Percentiles rank a stretch among this genome's conserved stretches.
Evolutionary conservation across 2,797 vertebrate species (phyloP).

Genomic region (Malurus leucopterus): DNA sequence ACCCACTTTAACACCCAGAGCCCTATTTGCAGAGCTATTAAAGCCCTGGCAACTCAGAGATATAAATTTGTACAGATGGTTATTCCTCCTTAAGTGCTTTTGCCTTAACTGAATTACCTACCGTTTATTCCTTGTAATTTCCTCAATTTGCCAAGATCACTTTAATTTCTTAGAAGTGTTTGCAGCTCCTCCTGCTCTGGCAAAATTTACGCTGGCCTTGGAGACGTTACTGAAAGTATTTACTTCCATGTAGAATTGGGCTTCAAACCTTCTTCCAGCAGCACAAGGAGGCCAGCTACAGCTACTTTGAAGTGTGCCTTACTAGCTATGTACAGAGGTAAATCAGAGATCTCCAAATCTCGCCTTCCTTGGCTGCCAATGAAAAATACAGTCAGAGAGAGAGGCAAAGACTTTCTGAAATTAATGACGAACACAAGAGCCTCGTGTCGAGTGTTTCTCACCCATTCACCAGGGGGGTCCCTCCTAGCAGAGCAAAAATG

Average conservation of each 20-base stretch:
- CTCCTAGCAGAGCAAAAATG: not conserved
- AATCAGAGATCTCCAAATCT: not conserved
- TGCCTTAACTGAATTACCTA: not conserved
- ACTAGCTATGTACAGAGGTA: not conserved
- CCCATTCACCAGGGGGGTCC: fast-evolving
- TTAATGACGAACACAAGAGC: not conserved
- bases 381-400: not conserved
- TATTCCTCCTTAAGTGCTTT: not conserved
- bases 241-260: not conserved
- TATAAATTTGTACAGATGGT: not conserved
- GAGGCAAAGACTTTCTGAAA: not conserved
- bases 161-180: not conserved
- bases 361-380: fast-evolving
- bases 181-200: not conserved
- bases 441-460: not conserved
- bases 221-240: not conserved
- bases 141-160: not conserved
- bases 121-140: not conserved
- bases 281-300: not conserved
- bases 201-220: not conserved
- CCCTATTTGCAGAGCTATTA: not conserved
- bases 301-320: not conserved
- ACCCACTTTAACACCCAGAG: not conserved
- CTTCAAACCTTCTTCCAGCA: not conserved
- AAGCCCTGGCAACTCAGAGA: not conserved